A percentile compares a stretch with the other conserved stretches of the same genome.
These are phyloP conservation scores for Cotesia vestalis DNA, from an alignment of 1,140 invertebrate genomes.

Conservation along the genomic window DNA sequence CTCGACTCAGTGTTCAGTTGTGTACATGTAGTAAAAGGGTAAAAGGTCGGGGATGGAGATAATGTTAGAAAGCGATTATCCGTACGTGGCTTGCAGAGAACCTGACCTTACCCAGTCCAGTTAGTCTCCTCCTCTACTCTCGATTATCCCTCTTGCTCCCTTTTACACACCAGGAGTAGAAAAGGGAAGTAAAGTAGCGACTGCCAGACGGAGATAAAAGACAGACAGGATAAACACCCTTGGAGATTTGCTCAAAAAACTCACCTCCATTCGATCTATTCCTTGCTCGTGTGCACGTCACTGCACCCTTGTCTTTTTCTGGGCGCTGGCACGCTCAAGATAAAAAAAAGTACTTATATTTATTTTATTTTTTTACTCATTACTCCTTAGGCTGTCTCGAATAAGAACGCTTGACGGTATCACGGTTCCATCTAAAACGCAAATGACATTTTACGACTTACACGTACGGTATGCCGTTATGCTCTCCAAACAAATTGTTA, in stretches of 20 bases:
- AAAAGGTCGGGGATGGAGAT: conserved; percentile 25
- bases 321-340: not conserved
- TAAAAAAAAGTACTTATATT: not conserved
- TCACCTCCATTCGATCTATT: not conserved
- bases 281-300: conserved; percentile 18
- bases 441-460: conserved; percentile 1
- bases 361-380: not conserved
- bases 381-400: not conserved
- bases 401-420: not conserved
- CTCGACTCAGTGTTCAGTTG: not conserved
- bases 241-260: too few relatives aligned
- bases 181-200: not conserved
- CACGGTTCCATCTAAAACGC: not conserved
- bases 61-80: conserved; percentile 32
- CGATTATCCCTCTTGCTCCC: too few relatives aligned
- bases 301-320: conserved; percentile 17
- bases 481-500: conserved; percentile 22
- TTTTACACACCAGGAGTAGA: not conserved
- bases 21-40: conserved; percentile 16
- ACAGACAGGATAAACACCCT: conserved; percentile 19
- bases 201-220: conserved; percentile 2
- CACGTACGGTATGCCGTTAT: conserved; percentile 7
- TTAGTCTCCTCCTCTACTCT: not conserved
- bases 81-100: not conserved
- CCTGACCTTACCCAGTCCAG: conserved; percentile 35